A percentile compares a stretch with the other conserved stretches of the same genome.
These are phyloP conservation scores for Oceanodroma tethys DNA, from an alignment of 2,113 vertebrate genomes.

Conservation along the genomic window DNA sequence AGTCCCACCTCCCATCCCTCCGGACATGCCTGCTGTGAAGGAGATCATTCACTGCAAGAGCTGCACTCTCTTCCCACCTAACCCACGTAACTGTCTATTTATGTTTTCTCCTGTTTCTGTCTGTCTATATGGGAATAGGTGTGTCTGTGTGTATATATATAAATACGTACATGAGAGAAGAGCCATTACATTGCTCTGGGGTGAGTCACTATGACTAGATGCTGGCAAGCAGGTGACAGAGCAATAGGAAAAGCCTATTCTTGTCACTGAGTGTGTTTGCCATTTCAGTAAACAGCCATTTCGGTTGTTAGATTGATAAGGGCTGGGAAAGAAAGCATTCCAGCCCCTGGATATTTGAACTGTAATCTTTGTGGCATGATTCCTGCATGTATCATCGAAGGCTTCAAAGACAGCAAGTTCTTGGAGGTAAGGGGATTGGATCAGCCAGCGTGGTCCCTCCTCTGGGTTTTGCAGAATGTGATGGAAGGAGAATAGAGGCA, in stretches of 20 bases:
- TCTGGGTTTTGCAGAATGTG: not conserved
- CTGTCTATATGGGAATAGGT: not conserved
- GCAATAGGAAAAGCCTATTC: not conserved
- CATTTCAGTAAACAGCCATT: not conserved
- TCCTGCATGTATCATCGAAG: not conserved
- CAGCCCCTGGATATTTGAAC: not conserved
- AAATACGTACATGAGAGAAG: not conserved
- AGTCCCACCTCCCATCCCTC: constrained; percentile 84
- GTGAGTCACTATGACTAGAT: not conserved
- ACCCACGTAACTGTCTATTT: constrained; percentile 83
- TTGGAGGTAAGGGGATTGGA: not conserved
- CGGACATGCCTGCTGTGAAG: constrained; percentile 87
- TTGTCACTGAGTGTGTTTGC: not conserved
- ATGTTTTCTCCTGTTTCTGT: not conserved
- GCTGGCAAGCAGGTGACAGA: not conserved
- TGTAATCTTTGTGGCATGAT: not conserved
- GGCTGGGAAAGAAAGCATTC: not conserved
- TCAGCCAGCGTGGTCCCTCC: not conserved
- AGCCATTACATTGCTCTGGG: not conserved
- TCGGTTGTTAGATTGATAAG: not conserved
- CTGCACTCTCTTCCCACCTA: constrained; percentile 95
- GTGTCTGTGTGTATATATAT: fast-evolving
- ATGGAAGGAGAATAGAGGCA: not conserved
- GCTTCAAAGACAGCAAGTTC: not conserved
- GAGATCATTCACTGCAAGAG: constrained; percentile 98